Conservation (phyloP, 2,888 invertebrate species). For the Andrena trimmerana region DNA sequence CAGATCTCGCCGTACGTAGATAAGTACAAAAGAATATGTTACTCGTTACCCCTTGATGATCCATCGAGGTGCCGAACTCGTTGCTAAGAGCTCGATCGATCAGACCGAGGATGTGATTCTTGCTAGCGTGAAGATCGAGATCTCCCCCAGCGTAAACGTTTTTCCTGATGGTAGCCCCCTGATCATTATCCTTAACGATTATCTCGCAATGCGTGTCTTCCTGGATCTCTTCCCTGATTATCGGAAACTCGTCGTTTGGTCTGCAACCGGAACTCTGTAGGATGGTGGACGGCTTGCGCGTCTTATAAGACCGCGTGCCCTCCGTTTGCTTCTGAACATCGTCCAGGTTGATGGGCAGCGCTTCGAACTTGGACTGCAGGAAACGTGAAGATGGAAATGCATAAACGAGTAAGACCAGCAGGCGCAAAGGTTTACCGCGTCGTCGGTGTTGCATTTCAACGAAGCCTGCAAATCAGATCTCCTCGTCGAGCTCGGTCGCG, state of each 20-base stretch:
- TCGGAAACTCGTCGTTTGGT: slow-evolving; percentile 4
- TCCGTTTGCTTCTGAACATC: slow-evolving; percentile 26
- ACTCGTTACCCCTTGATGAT: slow-evolving; percentile 58
- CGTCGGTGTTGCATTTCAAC: slow-evolving; percentile 4
- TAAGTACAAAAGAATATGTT: too few species aligned
- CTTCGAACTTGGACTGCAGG: not conserved
- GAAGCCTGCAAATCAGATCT: not conserved
- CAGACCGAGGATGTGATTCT: slow-evolving; percentile 85
- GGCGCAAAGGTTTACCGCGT: not conserved
- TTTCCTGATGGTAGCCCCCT: slow-evolving; percentile 20
- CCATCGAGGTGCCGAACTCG: slow-evolving; percentile 82
- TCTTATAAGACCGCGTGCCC: slow-evolving; percentile 14
- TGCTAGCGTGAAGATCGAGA: slow-evolving; percentile 84
- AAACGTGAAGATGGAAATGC: too few species aligned
- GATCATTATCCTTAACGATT: slow-evolving; percentile 29
- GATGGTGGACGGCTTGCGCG: not conserved
- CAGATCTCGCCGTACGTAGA: too few species aligned
- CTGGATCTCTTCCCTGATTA: slow-evolving; percentile 19
- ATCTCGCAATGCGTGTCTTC: slow-evolving; percentile 26
- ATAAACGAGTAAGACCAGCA: not conserved
- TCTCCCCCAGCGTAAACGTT: slow-evolving; percentile 75
- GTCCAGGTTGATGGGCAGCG: not conserved
- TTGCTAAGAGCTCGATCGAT: slow-evolving; percentile 85
- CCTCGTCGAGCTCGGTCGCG: not conserved
- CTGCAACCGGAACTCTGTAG: not conserved